Evolutionary conservation across 2,797 vertebrate species (phyloP), one percentile per base, ranked within the genome.

Genomic region (Benthosema pterotum): DNA sequence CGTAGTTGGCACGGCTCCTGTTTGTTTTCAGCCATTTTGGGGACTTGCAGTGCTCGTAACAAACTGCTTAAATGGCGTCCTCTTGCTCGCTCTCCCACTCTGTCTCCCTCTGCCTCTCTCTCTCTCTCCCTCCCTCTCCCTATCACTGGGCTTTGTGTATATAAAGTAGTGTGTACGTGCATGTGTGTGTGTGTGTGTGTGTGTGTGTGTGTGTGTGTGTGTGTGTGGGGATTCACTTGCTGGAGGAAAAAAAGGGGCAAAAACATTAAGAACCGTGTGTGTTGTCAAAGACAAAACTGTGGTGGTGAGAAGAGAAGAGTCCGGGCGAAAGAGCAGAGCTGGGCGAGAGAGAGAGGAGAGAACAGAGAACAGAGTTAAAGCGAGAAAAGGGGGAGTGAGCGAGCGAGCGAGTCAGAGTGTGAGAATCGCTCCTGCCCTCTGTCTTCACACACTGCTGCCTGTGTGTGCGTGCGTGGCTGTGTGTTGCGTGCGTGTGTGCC

Each of bases 11-110:
- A 88, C 85, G 82, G 91, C 89, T 93, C 92, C 93, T 93, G 93
- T 94, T 94, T 94, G 92, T 93, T 93, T 94, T 94, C 93, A 94
- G 93, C 93, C 92, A 94, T 94, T 94, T 94, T 94, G 92, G 93
- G 92, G 92, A 93, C 92, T 93, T 89, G 91, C 92, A 93, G 91
- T 87, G 89, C 90, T 93, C 84, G 90, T 93, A 93, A 93, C 91
- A 93, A 93, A 93, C 92, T 93, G 91, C 91, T 93, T 93, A 93
- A 93, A 94, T 94, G 93, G 93, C 93, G 92, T 93, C 92, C 91
- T 94, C 92, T 91, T 84, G 81, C 92, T 86, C 80, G 79, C 89
- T 83, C 88, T 84, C 88, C 67, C 87, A 79, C 86, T 81, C 85
- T 80, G 82, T 12, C 79, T 88, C 89, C 76, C 88, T 89, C 88